These are phyloP conservation scores for Melinopterus prodromus DNA, from an alignment of 2,888 invertebrate species.

Conservation along the genomic window DNA sequence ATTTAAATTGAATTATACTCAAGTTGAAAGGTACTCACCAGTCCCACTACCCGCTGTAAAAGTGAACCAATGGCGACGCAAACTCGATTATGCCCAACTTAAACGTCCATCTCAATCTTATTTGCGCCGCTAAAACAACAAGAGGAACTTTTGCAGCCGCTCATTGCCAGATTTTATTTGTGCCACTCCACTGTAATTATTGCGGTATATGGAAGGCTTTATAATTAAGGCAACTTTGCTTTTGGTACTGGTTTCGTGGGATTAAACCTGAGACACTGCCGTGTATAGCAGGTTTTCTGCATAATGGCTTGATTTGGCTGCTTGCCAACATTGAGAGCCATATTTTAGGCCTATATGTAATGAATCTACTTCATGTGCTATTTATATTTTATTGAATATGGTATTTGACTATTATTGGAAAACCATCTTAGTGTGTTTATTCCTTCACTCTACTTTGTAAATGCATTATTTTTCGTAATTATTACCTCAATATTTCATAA, in stretches of 20 bases:
- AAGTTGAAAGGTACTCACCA: constrained; percentile 55
- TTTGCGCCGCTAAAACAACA: not conserved
- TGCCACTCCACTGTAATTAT: not conserved
- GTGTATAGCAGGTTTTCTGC: not conserved
- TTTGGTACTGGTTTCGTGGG: not conserved
- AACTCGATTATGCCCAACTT: constrained; percentile 40
- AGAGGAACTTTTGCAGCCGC: not conserved
- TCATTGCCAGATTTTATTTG: not conserved
- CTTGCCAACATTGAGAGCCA: no score
- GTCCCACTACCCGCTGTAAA: constrained; percentile 37
- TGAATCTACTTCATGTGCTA: no score
- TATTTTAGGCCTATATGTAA: no score
- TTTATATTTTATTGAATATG: no score
- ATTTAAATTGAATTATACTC: constrained; percentile 62
- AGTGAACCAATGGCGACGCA: constrained; percentile 44
- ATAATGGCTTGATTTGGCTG: no score
- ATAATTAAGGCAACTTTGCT: not conserved
- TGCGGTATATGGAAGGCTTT: not conserved
- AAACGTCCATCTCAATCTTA: constrained; percentile 9
- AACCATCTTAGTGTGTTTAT: no score
- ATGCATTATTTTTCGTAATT: no score
- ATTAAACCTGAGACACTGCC: not conserved
- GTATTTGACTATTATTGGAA: no score
- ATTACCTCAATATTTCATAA: no score
- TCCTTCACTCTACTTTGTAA: no score